Percentiles rank a stretch among this genome's conserved stretches.
Conservation (phyloP, 2,113 vertebrate species). For the Lampris megalopsis region DNA sequence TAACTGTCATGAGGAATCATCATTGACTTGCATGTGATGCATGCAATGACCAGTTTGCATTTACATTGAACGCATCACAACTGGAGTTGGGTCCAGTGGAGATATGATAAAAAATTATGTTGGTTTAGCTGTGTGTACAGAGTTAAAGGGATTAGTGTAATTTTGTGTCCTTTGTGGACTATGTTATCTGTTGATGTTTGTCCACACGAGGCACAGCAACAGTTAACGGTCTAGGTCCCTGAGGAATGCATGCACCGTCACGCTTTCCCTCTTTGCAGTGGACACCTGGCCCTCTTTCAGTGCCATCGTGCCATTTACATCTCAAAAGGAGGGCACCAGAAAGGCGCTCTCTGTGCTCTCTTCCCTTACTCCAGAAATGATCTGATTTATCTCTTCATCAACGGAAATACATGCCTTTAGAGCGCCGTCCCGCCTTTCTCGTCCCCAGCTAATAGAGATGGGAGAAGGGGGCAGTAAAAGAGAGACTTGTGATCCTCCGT, state of each 20-base stretch:
- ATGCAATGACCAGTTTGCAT: no score
- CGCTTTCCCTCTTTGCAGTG: constrained; percentile 76
- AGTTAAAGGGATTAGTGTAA: no score
- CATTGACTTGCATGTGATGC: no score
- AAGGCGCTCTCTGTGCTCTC: constrained; percentile 78
- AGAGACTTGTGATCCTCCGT: constrained; percentile 77
- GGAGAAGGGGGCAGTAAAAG: constrained; percentile 65
- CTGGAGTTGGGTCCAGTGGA: no score
- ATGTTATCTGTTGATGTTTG: constrained; percentile 57
- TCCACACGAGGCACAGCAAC: constrained; percentile 70
- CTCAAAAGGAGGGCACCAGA: constrained; percentile 79
- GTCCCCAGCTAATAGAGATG: constrained; percentile 52
- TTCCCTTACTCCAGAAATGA: constrained; percentile 78
- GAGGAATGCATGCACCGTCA: constrained; percentile 77
- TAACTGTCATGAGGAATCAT: no score
- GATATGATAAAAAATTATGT: no score
- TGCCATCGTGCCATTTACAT: constrained; percentile 82
- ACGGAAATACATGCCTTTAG: constrained; percentile 81
- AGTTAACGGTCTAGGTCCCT: constrained; percentile 69
- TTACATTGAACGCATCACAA: no score
- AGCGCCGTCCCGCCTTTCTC: constrained; percentile 61
- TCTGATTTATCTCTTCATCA: constrained; percentile 85
- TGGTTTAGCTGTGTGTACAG: no score
- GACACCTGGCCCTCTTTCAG: constrained; percentile 83
- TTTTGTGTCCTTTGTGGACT: constrained; percentile 15